Evolutionary conservation across 1,140 invertebrate genomes (phyloP), one percentile per base, ranked within the genome.

Genomic region (Drosophila punjabiensis): DNA sequence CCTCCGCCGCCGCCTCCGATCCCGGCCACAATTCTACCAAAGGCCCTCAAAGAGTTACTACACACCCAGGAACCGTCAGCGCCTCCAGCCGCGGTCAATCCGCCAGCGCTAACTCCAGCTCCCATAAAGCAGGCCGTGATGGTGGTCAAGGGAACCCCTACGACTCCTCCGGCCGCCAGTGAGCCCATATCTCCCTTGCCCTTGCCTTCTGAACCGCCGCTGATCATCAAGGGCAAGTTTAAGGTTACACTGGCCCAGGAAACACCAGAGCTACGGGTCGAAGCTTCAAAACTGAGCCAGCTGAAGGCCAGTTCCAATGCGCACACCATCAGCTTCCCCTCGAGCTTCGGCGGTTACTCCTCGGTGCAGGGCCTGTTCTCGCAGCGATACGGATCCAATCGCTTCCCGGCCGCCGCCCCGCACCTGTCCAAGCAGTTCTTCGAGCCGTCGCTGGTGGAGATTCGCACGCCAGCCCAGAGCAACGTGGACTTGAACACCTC

Each of bases 361-460:
- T 94, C 95, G 7, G 94, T 89, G 82, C 95, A 80, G 93, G 95
- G 80, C 76, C 92, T 76, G 90, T 93, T 93, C 74, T 92, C 91
- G 13, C 92, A 93, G 32, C 88, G 91, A 8, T 92, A 92, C 58
- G 91, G 91, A 61, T 92, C 91, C 58, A 62, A 92, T 69, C 89
- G 86, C 9, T 76, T 62, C 41, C 71, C 91, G 8, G 28, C 30
- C 9, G 82, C 96, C 41, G 58, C 63, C 18, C 93, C 93, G 8
- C 96, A 97, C 93, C 94, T 96, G 41, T 96, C 97, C 92, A 96
- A 96, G 76, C 94, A 95, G 67, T 97, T 96, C 93, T 97, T 97
- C 86, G 96, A 97, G 92, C 95, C 95, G 73, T 96, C 96, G 70
- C 93, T 97, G 63, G 96, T 97, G 66, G 96, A 97, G 93, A 97